Base-by-base conservation (phyloP, 2,888 invertebrate species). In the Melanophora roralis region DNA sequence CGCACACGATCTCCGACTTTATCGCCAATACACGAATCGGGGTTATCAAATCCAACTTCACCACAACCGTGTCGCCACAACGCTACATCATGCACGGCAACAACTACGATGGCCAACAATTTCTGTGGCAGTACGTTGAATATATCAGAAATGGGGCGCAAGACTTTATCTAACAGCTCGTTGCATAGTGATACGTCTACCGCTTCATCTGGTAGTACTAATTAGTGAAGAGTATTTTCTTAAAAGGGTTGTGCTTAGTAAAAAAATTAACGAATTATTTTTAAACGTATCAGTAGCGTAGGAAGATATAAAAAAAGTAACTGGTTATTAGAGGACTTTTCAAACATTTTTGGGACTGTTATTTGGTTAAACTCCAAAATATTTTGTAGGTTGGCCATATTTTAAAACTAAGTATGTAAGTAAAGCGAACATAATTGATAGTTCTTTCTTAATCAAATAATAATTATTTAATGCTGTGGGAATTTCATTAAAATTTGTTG, bases 1-100 rank as follows among this genome's bases (percentile, higher is more conserved):
- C 88, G 92, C 86, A 87, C 90, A 77, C 85, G 92, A 86, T 89
- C 92, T 34, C 92, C 92, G 38, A 91, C 92, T 38, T 88, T 94
- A 73, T 94, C 94, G 68, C 94, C 94, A 34, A 94, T 94, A 68
- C 92, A 93, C 76, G 94, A 94, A 85, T 93, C 94, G 53, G 94
- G 94, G 34, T 89, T 93, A 16, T 94, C 94, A 55, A 94, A 94
- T 90, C 93, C 93, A 1, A 92, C 93, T 14, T 93, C 93, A 72
- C 93, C 94, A 1, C 90, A 91, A 78, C 88, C 89, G 3, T 86
- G 90, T 83, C 88, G 91, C 23, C 91, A 91, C 81, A 89, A 88
- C 21, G 74, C 78, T 19, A 82, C 89, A 76, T 83, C 84, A 32
- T 87, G 86, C 67, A 86, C 88, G 12, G 85, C 87, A 14, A 83